A percentile compares a stretch with the other conserved stretches of the same genome.
Evolutionary conservation across 2,888 invertebrate species (phyloP).

Genomic region (Patella depressa): DNA sequence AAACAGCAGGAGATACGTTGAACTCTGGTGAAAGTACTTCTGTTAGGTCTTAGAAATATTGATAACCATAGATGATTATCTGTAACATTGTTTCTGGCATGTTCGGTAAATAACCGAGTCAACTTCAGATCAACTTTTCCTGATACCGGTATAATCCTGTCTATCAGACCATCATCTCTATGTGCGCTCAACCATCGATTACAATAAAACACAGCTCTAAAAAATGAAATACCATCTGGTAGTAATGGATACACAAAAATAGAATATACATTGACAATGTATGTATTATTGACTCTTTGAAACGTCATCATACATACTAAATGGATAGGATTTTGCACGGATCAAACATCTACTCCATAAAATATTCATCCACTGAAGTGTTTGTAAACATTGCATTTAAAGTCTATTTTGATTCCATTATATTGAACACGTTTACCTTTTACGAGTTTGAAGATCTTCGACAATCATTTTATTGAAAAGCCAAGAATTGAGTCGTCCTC

Average conservation of each 20-base stretch:
- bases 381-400: too few relatives aligned
- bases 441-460: conserved; percentile 69
- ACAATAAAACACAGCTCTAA: conserved; percentile 59
- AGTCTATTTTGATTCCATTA: too few relatives aligned
- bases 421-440: conserved; percentile 47
- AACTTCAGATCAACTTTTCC: conserved; percentile 68
- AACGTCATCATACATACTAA: too few relatives aligned
- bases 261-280: not conserved
- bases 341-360: too few relatives aligned
- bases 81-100: conserved; percentile 65
- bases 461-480: conserved; percentile 68
- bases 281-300: too few relatives aligned
- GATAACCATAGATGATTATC: conserved; percentile 73
- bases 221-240: conserved; percentile 10
- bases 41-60: conserved; percentile 70
- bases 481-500: conserved; percentile 70
- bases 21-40: conserved; percentile 67
- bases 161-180: conserved; percentile 71
- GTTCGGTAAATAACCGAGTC: conserved; percentile 67
- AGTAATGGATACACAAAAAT: not conserved
- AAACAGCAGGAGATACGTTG: conserved; percentile 10
- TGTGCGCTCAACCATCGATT: conserved; percentile 69
- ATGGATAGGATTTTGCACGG: too few relatives aligned
- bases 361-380: too few relatives aligned
- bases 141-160: conserved; percentile 69